Evolutionary conservation across 1,140 invertebrate genomes (phyloP).

Genomic region (Aphelenchoides besseyi): DNA sequence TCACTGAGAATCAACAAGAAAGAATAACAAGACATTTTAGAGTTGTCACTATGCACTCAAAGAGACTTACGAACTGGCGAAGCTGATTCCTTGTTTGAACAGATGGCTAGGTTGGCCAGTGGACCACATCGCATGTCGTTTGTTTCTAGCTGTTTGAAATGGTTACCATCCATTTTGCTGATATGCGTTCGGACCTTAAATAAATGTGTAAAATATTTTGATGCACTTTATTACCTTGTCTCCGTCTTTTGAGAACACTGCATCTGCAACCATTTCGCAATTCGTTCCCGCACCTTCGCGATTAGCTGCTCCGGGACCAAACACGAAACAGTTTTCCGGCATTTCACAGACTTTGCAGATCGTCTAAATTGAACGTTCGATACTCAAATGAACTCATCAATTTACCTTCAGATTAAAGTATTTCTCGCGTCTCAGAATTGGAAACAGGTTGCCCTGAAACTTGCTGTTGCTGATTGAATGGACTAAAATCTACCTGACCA

Average conservation of each 20-base stretch:
- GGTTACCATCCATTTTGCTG: constrained; percentile 8
- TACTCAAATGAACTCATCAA: background rate
- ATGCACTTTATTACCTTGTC: background rate
- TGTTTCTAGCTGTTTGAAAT: constrained; percentile 2
- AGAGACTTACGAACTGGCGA: background rate
- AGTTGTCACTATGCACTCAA: no score
- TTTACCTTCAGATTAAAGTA: constrained; percentile 15
- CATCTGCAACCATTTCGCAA: constrained; percentile 22
- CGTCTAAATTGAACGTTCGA: background rate
- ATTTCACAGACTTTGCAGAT: constrained; percentile 1
- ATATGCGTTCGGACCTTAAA: constrained; percentile 1
- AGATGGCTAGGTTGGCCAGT: constrained; percentile 13
- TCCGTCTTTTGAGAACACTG: constrained; percentile 2
- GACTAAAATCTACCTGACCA: background rate
- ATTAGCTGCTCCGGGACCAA: constrained; percentile 7
- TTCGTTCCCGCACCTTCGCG: background rate
- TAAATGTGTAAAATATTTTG: no score
- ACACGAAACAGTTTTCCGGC: constrained; percentile 1
- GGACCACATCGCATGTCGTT: background rate
- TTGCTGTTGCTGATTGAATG: background rate
- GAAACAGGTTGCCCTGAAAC: constrained; percentile 17
- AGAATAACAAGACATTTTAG: background rate
- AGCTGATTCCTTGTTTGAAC: background rate
- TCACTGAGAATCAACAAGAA: background rate
- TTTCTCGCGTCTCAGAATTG: constrained; percentile 10